Evolutionary conservation across 2,888 invertebrate genomes (phyloP).

Genomic region (Drosophila anomelani): DNA sequence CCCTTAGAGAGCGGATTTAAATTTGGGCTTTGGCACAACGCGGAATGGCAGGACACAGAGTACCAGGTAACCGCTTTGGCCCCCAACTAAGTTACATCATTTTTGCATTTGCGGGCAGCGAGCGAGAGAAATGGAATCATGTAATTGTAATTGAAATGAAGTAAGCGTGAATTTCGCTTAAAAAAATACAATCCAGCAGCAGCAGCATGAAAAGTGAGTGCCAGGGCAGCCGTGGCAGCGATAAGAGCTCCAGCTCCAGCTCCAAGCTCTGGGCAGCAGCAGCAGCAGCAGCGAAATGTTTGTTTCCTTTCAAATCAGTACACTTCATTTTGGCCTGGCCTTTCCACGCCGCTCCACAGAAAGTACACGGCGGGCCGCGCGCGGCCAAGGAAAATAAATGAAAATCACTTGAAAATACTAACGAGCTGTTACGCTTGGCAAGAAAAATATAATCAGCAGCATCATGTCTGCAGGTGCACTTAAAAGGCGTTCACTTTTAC

Average conservation of each 20-base stretch:
- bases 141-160: conserved; percentile 73
- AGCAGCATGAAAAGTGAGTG: conserved; percentile 38
- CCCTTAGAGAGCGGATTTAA: conserved; percentile 13
- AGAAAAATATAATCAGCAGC: conserved; percentile 81
- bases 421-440: conserved; percentile 81
- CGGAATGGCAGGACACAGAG: not conserved
- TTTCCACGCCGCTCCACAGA: conserved; percentile 19
- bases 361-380: conserved; percentile 9
- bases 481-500: conserved; percentile 78
- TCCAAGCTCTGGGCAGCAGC: conserved; percentile 41
- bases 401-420: conserved; percentile 81
- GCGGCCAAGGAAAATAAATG: conserved; percentile 72
- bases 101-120: conserved; percentile 42
- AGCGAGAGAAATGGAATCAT: conserved; percentile 65
- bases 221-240: conserved; percentile 37
- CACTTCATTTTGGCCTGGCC: conserved; percentile 70
- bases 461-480: conserved; percentile 81
- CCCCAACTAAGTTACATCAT: conserved; percentile 66
- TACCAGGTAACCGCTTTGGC: conserved; percentile 30
- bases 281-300: conserved; percentile 61
- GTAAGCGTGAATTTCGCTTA: conserved; percentile 77
- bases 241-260: conserved; percentile 24
- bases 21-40: not conserved
- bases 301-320: conserved; percentile 80
- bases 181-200: conserved; percentile 56